These are phyloP conservation scores for Hemicentrotus pulcherrimus DNA, from an alignment of 35 echinoderm and acorn worm species.

Conservation along the genomic window DNA sequence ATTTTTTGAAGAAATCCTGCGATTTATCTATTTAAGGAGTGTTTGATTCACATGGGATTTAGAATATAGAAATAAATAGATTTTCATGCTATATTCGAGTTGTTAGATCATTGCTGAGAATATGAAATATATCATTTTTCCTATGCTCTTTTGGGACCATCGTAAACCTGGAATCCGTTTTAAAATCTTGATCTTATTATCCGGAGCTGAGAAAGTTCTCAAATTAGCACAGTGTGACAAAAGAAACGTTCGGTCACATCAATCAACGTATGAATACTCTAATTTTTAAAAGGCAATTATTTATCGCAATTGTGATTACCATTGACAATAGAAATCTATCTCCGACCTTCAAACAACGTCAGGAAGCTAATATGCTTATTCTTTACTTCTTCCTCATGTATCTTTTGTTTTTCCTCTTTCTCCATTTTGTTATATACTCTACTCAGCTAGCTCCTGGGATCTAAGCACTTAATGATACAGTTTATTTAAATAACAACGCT, in stretches of 20 bases:
- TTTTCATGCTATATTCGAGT: neutral
- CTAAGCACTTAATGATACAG: neutral
- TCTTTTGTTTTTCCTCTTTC: neutral
- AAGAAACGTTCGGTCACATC: neutral
- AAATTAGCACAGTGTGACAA: neutral
- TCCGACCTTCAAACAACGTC: neutral
- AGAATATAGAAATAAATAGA: neutral
- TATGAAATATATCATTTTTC: neutral
- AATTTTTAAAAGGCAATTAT: neutral
- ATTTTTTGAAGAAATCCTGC: neutral
- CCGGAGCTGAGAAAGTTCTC: neutral
- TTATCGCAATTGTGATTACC: neutral
- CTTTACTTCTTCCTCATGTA: neutral
- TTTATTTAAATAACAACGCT: neutral
- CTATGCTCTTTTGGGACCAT: neutral
- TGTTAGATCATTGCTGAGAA: neutral
- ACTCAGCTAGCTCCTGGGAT: neutral
- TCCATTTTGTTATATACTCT: neutral
- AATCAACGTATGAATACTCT: neutral
- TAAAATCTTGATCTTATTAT: neutral
- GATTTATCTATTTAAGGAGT: neutral
- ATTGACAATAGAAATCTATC: neutral
- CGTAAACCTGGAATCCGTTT: neutral
- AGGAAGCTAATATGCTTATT: neutral
- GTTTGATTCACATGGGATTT: neutral